These are phyloP conservation scores for Lineus longissimus DNA, from an alignment of 1,140 invertebrate genomes.

Conservation along the genomic window DNA sequence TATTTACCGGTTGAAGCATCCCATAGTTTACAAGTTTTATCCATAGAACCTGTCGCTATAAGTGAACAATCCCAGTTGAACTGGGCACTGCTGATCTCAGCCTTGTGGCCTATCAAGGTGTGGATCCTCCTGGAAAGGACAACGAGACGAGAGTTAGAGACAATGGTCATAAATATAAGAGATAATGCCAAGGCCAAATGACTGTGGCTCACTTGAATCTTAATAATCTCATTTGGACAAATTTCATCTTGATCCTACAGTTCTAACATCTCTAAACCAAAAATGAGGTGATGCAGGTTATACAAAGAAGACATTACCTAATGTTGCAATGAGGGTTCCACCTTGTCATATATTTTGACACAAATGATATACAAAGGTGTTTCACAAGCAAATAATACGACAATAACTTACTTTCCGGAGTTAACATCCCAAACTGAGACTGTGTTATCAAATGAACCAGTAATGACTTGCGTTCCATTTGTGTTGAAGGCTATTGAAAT, in stretches of 20 bases:
- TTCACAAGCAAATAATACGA: too few species aligned
- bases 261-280: too few species aligned
- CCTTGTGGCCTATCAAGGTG: slow-evolving; percentile 65
- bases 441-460: slow-evolving; percentile 75
- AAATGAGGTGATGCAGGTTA: too few species aligned
- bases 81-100: slow-evolving; percentile 70
- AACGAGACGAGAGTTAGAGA: not conserved
- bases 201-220: too few species aligned
- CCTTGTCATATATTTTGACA: too few species aligned
- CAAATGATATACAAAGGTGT: too few species aligned
- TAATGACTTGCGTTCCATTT: slow-evolving; percentile 67
- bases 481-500: slow-evolving; percentile 69
- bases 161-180: too few species aligned
- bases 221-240: too few species aligned
- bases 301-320: too few species aligned
- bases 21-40: slow-evolving; percentile 74
- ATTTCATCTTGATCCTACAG: too few species aligned
- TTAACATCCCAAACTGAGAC: slow-evolving; percentile 72
- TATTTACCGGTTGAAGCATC: slow-evolving; percentile 59
- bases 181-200: too few species aligned
- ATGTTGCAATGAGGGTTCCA: too few species aligned
- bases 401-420: slow-evolving; percentile 64
- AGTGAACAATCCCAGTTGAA: slow-evolving; percentile 70
- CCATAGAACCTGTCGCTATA: slow-evolving; percentile 68
- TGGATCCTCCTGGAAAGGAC: slow-evolving; percentile 58